Percentiles rank a stretch among this genome's conserved stretches.
Conservation (phyloP, 2,888 invertebrate species). For the Sinhomidia bicolor region DNA sequence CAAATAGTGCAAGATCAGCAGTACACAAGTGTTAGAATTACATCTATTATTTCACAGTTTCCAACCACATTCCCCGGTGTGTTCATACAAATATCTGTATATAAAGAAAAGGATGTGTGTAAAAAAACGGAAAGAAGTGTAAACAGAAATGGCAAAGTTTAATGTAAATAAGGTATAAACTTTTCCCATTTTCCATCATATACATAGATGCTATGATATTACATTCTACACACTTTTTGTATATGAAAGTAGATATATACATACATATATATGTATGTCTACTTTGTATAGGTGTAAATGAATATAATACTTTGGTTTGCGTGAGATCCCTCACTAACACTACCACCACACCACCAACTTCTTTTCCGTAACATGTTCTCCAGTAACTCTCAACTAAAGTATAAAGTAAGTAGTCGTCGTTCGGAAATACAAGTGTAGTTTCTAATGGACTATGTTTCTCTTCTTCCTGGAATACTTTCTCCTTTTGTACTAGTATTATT, state of each 20-base stretch:
- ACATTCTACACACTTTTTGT: not conserved
- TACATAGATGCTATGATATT: too few species aligned
- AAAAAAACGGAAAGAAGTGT: not conserved
- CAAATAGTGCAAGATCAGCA: constrained; percentile 39
- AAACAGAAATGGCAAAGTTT: constrained; percentile 2
- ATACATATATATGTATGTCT: too few species aligned
- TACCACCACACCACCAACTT: not conserved
- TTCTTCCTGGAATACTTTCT: not conserved
- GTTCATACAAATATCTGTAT: too few species aligned
- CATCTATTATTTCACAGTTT: constrained; percentile 36
- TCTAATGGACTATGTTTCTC: constrained; percentile 11
- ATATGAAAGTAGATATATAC: too few species aligned
- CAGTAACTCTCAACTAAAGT: not conserved
- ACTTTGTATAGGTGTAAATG: not conserved
- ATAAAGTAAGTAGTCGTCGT: not conserved
- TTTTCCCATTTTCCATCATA: not conserved
- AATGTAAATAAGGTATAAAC: constrained; percentile 36
- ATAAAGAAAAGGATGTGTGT: not conserved
- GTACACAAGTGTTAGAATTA: constrained; percentile 41
- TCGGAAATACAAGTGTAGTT: constrained; percentile 21
- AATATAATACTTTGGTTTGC: not conserved
- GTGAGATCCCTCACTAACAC: not conserved
- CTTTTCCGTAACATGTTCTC: not conserved
- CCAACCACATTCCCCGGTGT: constrained; percentile 7
- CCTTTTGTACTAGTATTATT: not conserved